phyloP scores from a whole-genome alignment of 2,797 vertebrate species.

The Tragopan temminckii region DNA sequence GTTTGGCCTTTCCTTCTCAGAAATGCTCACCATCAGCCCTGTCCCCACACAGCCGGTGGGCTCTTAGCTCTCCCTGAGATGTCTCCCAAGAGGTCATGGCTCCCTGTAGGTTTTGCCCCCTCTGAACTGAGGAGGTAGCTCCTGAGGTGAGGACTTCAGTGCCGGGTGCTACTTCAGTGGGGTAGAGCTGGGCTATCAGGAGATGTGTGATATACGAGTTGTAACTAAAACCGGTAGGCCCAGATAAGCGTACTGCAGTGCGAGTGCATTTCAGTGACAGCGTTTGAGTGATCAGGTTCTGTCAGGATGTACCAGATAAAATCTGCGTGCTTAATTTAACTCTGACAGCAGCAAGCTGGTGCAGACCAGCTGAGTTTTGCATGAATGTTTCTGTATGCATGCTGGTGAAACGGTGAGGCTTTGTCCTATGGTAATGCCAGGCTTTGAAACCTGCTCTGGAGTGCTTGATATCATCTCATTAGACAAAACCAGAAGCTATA shows the following conservation, averaged over 20 bases:
- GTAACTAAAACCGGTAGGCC: slow-evolving; percentile 30
- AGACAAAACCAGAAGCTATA: neutral
- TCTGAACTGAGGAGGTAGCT: neutral
- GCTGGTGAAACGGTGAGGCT: neutral
- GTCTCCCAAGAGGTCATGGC: neutral
- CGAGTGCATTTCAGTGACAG: neutral
- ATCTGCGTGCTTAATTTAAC: neutral
- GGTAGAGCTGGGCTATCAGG: neutral
- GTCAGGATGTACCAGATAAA: slow-evolving; percentile 38
- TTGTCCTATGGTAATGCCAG: neutral
- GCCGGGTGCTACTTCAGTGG: neutral
- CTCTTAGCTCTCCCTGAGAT: neutral
- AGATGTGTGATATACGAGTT: neutral
- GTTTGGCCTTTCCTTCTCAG: neutral
- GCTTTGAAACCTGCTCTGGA: neutral
- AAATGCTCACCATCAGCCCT: neutral
- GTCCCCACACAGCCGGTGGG: neutral
- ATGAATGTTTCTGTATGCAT: accelerated
- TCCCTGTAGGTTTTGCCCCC: neutral
- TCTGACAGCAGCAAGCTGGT: slow-evolving; percentile 7
- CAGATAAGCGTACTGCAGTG: neutral
- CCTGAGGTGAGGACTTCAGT: neutral
- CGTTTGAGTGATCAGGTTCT: neutral
- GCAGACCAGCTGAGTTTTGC: neutral
- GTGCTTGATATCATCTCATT: neutral